Base-by-base conservation (phyloP, 2,797 vertebrate species). In the Sebastes flavidus region DNA sequence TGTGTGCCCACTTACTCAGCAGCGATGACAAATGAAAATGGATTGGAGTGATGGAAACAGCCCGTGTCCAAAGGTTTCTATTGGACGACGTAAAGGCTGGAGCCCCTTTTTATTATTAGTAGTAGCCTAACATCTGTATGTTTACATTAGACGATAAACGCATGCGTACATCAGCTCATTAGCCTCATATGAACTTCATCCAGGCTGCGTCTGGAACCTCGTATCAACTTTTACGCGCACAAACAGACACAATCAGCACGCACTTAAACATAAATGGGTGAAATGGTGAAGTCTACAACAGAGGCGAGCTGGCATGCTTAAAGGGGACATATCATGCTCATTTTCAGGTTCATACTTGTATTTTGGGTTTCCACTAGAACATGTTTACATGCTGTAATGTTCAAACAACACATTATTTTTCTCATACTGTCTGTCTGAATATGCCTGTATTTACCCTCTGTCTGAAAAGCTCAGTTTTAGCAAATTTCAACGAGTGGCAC, bases 11-110 rank as follows among this genome's bases (percentile, higher is more conserved):
- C 69, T 89, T 67, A 81, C 76, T 71, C 75, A 18, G 67, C 78
- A 79, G 81, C 60, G 77, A 85, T 86, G 89, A 90, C 87, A 91
- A 87, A 88, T 90, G 82, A 72, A 82, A 87, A 82, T 83, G 81
- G 66, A 82, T 81, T 74, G 74, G 60, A 80, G 56, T 75, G 87
- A 66, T 73, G 81, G 80, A 89, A 91, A 90, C 65, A 85, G 80
- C 54, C 84, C 83, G 84, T 88, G 89, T 91, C 89, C 81, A 83
- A 80, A 79, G 81, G 55, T 82, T 85, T 86, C 72, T 73, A 71
- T 38, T 75, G 83, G 72, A 68, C 74, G 16, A 68, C 30, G 58
- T 24, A 80, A 72, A 73, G 78, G 24, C 59, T 20, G 32, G 42
- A 83, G 38, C 63, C 66, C 38, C 66, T 55, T 82, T 42, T 55